Evolutionary conservation across 2,888 invertebrate genomes (phyloP), one percentile per base, ranked within the genome.

Genomic region (Netelia virgata): DNA sequence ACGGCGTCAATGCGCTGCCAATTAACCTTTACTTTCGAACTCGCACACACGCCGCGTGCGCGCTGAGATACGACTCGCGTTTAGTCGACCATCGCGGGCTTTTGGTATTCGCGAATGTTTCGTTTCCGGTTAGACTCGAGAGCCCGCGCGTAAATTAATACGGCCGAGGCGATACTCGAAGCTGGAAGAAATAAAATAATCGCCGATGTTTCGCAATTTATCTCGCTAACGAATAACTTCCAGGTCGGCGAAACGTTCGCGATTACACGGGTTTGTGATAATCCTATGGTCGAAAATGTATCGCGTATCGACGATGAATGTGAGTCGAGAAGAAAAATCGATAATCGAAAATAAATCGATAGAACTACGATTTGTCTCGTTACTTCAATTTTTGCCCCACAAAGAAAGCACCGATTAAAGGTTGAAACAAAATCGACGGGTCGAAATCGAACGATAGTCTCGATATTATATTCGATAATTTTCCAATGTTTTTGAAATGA

Each of bases 1-100:
- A 6, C 55, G 78, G 69, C 66, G 74, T 74, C 77, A 86, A 88
- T 76, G 47, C 76, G 84, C 83, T 86, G 77, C 86, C 89, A 85
- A 89, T 89, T 89, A 89, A 89, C 88, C 86, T 88, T 87, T 86
- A 36, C 55, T 28, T 50, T 76, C 53, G 16, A 84, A 86, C 83
- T 83, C 82, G 84, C 81, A 86, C 82, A 85, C 81, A 86, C 85
- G 64, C 86, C 69, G 78, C 57, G 47, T 59, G 72, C 43, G 70
- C 64, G 70, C 57, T 70, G 47, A 47, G 10, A 47, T 14, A 47
- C 47, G 10, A 10, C 14, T 28, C 23, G 63, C 47, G 61, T 70
- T 69, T 43, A 20, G 6, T 61, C 36, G 41, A 63, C 43, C 18
- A 47, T 47, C 36, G 63, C 53, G n/a, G n/a, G 53, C 63, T 11